These are phyloP conservation scores for Saccopteryx bilineata DNA, from an alignment of 2,113 vertebrate species.

Conservation along the genomic window DNA sequence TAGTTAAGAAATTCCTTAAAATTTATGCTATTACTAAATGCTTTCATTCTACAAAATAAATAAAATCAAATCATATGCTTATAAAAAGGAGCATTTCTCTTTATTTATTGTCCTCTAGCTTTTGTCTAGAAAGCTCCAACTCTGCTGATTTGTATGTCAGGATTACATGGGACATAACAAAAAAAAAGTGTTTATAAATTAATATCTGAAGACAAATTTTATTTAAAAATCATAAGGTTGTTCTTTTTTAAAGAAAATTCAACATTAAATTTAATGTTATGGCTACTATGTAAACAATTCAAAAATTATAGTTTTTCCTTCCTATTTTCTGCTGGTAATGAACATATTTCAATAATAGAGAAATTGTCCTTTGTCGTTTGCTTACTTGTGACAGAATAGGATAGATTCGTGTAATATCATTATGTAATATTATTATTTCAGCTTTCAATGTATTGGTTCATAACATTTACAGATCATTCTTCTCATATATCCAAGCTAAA, in stretches of 20 bases:
- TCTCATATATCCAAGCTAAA: not conserved
- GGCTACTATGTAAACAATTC: conserved; percentile 47
- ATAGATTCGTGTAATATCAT: not conserved
- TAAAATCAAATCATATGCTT: not conserved
- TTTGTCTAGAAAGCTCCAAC: not conserved
- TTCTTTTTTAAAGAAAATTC: conserved; percentile 30
- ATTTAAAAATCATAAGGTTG: conserved; percentile 16
- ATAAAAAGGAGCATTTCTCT: not conserved
- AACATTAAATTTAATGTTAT: conserved; percentile 27
- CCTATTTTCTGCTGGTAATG: not conserved
- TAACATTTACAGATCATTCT: conserved; percentile 7
- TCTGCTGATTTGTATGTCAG: conserved; percentile 12
- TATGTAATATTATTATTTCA: conserved; percentile 15
- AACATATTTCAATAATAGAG: conserved; percentile 7
- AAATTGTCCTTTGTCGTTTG: conserved; percentile 38
- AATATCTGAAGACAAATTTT: conserved; percentile 3
- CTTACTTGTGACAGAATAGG: not conserved
- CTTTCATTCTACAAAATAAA: not conserved
- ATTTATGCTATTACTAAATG: not conserved
- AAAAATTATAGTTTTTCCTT: conserved; percentile 7
- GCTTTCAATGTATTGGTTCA: conserved; percentile 19
- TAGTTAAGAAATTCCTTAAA: conserved; percentile 2
- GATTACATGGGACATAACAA: not conserved
- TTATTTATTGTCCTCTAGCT: not conserved
- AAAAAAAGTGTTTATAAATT: not conserved